These are phyloP conservation scores for Isaurus tuberculatus DNA, from an alignment of 92 coral and sea anemone species.

Conservation along the genomic window DNA sequence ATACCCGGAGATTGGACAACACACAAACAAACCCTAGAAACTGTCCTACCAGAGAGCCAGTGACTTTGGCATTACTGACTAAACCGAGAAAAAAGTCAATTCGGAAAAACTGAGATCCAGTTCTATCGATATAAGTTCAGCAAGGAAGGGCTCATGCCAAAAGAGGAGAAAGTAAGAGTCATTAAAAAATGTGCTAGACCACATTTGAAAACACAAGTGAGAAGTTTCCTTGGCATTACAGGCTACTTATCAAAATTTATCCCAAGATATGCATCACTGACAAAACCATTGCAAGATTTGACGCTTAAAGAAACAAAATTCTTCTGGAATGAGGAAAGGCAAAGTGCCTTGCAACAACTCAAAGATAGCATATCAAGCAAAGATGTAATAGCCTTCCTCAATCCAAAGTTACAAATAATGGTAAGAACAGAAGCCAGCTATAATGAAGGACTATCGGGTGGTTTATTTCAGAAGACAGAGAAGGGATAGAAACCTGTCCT, in stretches of 20 bases:
- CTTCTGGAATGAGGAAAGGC: constrained; percentile 54
- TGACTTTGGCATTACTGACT: constrained; percentile 67
- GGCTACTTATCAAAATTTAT: constrained; percentile 65
- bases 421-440: constrained; percentile 68
- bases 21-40: constrained; percentile 14
- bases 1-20: constrained; percentile 5
- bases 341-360: constrained; percentile 34
- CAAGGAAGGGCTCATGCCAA: constrained; percentile 51
- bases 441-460: constrained; percentile 66
- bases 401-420: constrained; percentile 56
- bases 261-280: constrained; percentile 61
- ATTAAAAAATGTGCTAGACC: constrained; percentile 59
- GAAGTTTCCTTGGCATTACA: constrained; percentile 54
- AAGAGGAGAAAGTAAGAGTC: constrained; percentile 60
- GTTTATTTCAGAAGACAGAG: constrained; percentile 60
- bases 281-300: constrained; percentile 55
- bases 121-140: constrained; percentile 68
- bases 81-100: constrained; percentile 68
- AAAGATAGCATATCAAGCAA: constrained; percentile 38
- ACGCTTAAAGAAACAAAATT: constrained; percentile 66
- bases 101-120: constrained; percentile 56
- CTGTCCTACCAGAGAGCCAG: constrained; percentile 60
- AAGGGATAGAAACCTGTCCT: constrained; percentile 64
- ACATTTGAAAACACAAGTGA: constrained; percentile 55
- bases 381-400: constrained; percentile 62